Base-by-base conservation (phyloP, 2,113 vertebrate species). In the Falcunculus frontatus region DNA sequence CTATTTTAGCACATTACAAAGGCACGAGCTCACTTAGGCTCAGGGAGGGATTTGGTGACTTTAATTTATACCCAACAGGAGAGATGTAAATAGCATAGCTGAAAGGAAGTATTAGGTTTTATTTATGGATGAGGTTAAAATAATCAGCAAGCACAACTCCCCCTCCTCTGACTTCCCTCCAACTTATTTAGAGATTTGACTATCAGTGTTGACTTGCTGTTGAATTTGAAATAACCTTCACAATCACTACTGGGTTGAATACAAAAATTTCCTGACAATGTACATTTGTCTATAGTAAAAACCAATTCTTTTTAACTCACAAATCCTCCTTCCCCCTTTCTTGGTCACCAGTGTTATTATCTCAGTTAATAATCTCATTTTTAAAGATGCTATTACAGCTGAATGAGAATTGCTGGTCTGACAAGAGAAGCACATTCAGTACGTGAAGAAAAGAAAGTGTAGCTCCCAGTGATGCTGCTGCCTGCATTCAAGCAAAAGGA, bases 351-450 rank as follows among this genome's bases (percentile, higher is more conserved):
- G 47, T 76, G 72, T 76, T 84, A 91, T 91, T 68, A 94, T 76
- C 84, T 92, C 78, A 90, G 95, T 95, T 91, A 57, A 53, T 57
- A 65, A 85, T 21, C 67, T 96, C 46, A 26, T 89, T 96, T 97
- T 94, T 67, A 81, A 94, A 95, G 80, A 46, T 32, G 15, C 75
- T 69, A 39, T 84, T 91, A 80, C 46, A 69, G 53, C 63, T 82
- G 69, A 78, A 89, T 72, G 64, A 68, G 94, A 93, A 91, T 35
- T 76, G 89, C 73, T 95, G 82, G 78, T 88, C 92, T 95, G 82
- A 91, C 53, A 93, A 79, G 79, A n/a, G 39, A 91, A 79, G 80
- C 16, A 41, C 15, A 52, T 60, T 65, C 21, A 35, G n/a, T 22
- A 67, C 29, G 13, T 5, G 15, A 75, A 29, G 60, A 52, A 49